Evolutionary conservation across 1,140 invertebrate genomes (phyloP).

Genomic region (Diorhabda sublineata): DNA sequence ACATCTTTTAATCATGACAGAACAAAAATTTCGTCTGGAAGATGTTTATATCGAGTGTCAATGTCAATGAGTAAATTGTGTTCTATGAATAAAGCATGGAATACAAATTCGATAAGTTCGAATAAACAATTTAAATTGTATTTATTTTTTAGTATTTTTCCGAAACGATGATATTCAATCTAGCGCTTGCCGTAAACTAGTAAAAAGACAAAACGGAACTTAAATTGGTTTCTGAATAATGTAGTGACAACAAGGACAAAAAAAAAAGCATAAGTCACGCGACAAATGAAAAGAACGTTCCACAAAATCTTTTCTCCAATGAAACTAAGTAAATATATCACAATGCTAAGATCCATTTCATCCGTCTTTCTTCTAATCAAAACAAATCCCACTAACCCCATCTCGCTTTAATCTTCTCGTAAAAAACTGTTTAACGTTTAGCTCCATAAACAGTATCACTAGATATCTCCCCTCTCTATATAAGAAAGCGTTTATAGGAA

Average conservation of each 20-base stretch:
- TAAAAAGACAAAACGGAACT: slow-evolving; percentile 11
- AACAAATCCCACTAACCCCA: slow-evolving; percentile 45
- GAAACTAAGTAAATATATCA: slow-evolving; percentile 32
- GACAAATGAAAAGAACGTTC: slow-evolving; percentile 29
- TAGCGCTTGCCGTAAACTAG: not conserved
- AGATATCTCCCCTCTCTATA: slow-evolving; percentile 35
- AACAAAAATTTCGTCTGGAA: too few relatives aligned
- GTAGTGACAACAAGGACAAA: slow-evolving; percentile 8
- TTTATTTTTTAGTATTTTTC: too few relatives aligned
- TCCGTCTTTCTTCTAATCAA: slow-evolving; percentile 40
- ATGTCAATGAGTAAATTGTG: too few relatives aligned
- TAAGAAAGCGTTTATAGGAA: slow-evolving; percentile 38
- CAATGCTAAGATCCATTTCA: slow-evolving; percentile 30
- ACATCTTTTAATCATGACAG: too few relatives aligned
- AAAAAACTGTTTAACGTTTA: slow-evolving; percentile 47
- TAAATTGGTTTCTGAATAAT: slow-evolving; percentile 19
- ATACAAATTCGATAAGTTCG: too few relatives aligned
- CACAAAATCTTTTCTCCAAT: slow-evolving; percentile 27
- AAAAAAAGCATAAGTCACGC: slow-evolving; percentile 8
- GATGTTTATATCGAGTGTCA: too few relatives aligned
- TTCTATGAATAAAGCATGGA: too few relatives aligned
- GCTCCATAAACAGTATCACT: slow-evolving; percentile 45
- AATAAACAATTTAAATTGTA: too few relatives aligned
- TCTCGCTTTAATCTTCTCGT: slow-evolving; percentile 44
- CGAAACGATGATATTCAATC: too few relatives aligned